Evolutionary conservation across 2,797 vertebrate species (phyloP).

Genomic region (Myotis daubentonii): DNA sequence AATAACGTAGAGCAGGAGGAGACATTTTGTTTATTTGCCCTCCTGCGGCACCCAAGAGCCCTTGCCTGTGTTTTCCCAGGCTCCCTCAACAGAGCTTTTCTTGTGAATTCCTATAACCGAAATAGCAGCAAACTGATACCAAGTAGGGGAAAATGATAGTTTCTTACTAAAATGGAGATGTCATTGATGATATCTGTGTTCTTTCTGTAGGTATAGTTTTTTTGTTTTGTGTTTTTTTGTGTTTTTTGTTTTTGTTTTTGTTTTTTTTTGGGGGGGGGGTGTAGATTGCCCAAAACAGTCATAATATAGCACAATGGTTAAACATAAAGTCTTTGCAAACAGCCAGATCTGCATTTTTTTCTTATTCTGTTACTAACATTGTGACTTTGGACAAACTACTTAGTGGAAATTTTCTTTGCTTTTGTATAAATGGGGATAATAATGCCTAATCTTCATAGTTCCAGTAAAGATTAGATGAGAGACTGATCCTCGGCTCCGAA

Average conservation of each 20-base stretch:
- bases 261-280: background rate
- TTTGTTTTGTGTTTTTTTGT: background rate
- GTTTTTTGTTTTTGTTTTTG: background rate
- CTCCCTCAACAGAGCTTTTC: background rate
- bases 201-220: background rate
- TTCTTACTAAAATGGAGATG: background rate
- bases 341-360: background rate
- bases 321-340: constrained; percentile 21
- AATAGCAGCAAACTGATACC: background rate
- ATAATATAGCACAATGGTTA: background rate
- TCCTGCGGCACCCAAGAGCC: background rate
- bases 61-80: background rate
- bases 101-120: background rate
- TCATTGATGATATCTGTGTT: background rate
- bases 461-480: background rate
- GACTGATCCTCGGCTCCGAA: background rate
- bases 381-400: background rate
- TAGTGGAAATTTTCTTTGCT: background rate
- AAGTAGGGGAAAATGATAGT: background rate
- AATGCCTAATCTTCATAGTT: background rate
- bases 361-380: background rate
- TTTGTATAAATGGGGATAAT: background rate
- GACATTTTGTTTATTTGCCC: constrained; percentile 34
- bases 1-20: background rate
- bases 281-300: background rate